Base-by-base conservation (phyloP, 2,888 invertebrate genomes). In the Ctena decussata region DNA sequence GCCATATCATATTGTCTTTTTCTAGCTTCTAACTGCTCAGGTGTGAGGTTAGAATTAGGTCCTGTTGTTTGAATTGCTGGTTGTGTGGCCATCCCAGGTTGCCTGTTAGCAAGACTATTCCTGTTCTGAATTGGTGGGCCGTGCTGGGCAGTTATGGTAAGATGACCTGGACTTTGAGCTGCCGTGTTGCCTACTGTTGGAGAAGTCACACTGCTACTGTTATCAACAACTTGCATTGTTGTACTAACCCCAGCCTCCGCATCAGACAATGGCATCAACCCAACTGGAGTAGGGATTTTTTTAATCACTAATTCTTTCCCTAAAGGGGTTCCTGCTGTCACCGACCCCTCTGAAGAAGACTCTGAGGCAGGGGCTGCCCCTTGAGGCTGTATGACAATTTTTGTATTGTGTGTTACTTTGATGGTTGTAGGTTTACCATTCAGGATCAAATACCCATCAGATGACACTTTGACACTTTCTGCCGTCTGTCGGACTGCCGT, bases 341-440 rank as follows among this genome's bases (percentile, higher is more conserved):
- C 12, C 21, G 41, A 24, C 21, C 70, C 49, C 39, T 8, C n/a
- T 30, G 57, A 30, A 6, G 46, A 32, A 5, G 27, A 15, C 2
- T 39, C 65, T 30, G 35, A 60, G 21, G 76, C 44, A 1, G 75
- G 71, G 3, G 73, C 27, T n/a, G 74, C 46, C 2, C 77, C 77
- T 12, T 84, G 89, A 1, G 86, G 89, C 74, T 89, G 89, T 24
- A 89, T 86, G 24, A 89, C 89, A 46, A 89, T 86, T 57, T 85
- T 89, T 6, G 86, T 89, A 46, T 86, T 89, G 53, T 80, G 84
- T 18, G 89, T 82, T 8, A 86, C 86, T 41, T 85, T 84, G 15
- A 89, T 89, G 30, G 84, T 82, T 35, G 86, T 83, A 30, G 86
- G 85, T 74, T 83, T 86, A 30, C 89, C 89, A 81, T 86, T 80